Evolutionary conservation across 2,888 invertebrate genomes (phyloP).

Genomic region (Netelia fuscicornis): DNA sequence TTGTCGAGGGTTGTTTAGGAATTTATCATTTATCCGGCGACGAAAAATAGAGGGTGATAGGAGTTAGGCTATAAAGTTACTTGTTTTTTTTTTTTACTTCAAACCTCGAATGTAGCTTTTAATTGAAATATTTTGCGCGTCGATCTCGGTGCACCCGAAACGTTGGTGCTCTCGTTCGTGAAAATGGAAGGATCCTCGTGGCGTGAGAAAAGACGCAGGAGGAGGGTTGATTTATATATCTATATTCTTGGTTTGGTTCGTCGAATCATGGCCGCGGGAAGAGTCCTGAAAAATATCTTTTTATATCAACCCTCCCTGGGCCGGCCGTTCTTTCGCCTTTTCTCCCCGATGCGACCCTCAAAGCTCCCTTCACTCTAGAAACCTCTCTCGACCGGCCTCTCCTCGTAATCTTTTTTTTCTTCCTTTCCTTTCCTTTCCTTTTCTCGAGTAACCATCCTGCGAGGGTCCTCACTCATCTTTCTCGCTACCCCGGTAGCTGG

Average conservation of each 20-base stretch:
- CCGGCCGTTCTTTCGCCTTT: constrained; percentile 70
- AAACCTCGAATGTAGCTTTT: neutral
- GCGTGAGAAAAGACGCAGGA: constrained; percentile 37
- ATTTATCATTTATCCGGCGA: neutral
- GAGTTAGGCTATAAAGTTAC: no score
- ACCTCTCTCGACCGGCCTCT: constrained; percentile 56
- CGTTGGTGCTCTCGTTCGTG: constrained; percentile 11
- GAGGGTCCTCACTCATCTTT: constrained; percentile 48
- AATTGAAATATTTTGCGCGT: constrained; percentile 36
- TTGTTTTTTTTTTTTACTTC: neutral
- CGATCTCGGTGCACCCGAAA: constrained; percentile 18
- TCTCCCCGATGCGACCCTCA: constrained; percentile 66
- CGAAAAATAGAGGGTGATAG: neutral
- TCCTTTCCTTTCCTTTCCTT: constrained; percentile 42
- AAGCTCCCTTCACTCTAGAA: constrained; percentile 66
- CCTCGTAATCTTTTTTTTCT: constrained; percentile 44
- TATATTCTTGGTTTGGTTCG: constrained; percentile 57
- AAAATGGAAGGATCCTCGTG: constrained; percentile 38
- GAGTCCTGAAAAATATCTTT: constrained; percentile 74
- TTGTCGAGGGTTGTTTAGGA: constrained; percentile 13
- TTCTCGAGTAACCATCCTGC: constrained; percentile 45
- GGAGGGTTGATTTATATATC: constrained; percentile 38
- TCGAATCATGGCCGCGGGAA: constrained; percentile 67
- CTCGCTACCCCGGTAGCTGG: constrained; percentile 28
- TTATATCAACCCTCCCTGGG: constrained; percentile 72